Conservation (phyloP, 2,113 vertebrate genomes). For the Phylloscopus trochilus region DNA sequence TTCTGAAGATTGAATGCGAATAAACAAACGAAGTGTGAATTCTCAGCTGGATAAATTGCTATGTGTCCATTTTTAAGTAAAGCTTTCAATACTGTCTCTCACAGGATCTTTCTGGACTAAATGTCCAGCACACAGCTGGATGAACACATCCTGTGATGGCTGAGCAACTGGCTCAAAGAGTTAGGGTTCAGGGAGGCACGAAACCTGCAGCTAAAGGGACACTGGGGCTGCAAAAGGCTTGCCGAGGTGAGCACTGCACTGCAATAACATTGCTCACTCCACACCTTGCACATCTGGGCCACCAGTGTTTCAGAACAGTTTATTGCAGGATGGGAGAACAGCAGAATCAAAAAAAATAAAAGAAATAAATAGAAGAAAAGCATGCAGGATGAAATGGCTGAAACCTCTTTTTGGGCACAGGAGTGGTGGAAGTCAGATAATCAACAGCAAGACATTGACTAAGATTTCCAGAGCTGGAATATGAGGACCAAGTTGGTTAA, state of each 20-base stretch:
- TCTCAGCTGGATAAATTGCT: neutral
- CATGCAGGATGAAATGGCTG: neutral
- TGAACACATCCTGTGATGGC: neutral
- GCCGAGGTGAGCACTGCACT: neutral
- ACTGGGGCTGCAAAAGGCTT: neutral
- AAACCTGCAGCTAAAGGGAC: neutral
- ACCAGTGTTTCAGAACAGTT: neutral
- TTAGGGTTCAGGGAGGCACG: neutral
- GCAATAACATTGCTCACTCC: neutral
- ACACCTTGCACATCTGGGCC: neutral
- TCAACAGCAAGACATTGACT: neutral
- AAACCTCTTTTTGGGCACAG: neutral
- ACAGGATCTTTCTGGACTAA: neutral
- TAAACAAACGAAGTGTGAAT: neutral
- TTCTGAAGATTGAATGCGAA: neutral
- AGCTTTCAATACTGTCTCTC: neutral
- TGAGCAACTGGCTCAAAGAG: neutral
- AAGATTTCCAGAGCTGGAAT: neutral
- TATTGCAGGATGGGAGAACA: neutral
- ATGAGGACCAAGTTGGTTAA: neutral
- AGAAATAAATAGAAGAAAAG: neutral
- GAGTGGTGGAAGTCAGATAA: neutral
- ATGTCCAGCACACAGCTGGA: neutral
- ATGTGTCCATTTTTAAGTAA: neutral
- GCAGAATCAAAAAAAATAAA: neutral